These are phyloP conservation scores for Psammodynastes pulverulentus DNA, from an alignment of 2,113 vertebrate genomes.

Conservation along the genomic window DNA sequence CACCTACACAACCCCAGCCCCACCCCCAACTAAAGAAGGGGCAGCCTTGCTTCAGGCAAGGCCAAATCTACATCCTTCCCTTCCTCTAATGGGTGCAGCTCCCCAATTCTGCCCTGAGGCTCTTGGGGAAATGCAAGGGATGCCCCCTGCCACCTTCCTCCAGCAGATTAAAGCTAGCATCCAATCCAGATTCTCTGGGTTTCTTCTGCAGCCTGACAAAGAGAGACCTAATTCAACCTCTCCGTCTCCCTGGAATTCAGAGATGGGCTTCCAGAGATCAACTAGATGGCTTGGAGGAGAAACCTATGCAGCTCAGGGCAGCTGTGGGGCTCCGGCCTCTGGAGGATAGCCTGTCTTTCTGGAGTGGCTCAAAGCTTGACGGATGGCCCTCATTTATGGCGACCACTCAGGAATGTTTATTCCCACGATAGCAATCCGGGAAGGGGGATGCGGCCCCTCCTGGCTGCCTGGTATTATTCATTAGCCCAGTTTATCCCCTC, in stretches of 20 bases:
- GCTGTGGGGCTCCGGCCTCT: neutral
- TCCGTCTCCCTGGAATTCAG: neutral
- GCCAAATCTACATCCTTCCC: neutral
- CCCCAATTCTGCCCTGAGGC: no score
- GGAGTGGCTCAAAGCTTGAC: neutral
- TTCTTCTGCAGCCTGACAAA: neutral
- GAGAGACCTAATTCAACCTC: neutral
- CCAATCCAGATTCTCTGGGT: neutral
- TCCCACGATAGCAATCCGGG: neutral
- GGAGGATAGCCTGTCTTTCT: conserved; percentile 1
- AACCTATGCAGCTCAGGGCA: neutral
- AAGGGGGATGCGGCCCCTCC: conserved; percentile 29
- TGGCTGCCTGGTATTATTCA: conserved; percentile 29
- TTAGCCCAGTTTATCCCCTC: conserved; percentile 43
- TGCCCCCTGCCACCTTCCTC: accelerated
- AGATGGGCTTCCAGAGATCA: neutral
- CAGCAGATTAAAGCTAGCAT: neutral
- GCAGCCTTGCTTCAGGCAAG: neutral
- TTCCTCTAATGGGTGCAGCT: neutral
- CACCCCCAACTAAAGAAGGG: neutral
- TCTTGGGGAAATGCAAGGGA: neutral
- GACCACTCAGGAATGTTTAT: neutral
- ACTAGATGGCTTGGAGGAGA: no score
- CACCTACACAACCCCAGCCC: neutral
- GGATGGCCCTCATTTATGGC: neutral